Percentiles rank a stretch among this genome's conserved stretches.
Evolutionary conservation across 1,140 invertebrate species (phyloP).

Genomic region (Pentalonia nigronervosa): DNA sequence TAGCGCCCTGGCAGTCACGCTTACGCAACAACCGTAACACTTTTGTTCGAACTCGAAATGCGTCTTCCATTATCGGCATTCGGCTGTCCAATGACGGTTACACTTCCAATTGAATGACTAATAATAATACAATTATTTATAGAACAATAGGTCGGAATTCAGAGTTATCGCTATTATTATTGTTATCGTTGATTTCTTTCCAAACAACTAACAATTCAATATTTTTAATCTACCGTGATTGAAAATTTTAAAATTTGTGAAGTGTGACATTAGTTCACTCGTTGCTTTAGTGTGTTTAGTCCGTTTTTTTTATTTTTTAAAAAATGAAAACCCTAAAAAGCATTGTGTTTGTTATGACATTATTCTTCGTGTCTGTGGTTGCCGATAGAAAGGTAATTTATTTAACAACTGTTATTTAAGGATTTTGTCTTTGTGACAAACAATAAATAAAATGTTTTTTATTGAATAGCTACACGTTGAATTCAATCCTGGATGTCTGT

Average conservation of each 20-base stretch:
- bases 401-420: neutral
- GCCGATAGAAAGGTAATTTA: constrained; percentile 29
- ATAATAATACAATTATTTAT: constrained; percentile 34
- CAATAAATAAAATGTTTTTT: neutral
- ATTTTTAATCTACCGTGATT: neutral
- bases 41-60: constrained; percentile 5
- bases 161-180: neutral
- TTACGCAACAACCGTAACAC: neutral
- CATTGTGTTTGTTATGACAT: neutral
- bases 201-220: neutral
- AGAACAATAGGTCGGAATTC: constrained; percentile 15
- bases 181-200: neutral
- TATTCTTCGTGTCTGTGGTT: neutral
- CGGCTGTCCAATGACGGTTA: constrained; percentile 53
- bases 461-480: neutral
- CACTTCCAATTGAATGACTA: constrained; percentile 56
- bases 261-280: neutral
- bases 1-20: neutral
- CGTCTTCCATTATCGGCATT: constrained; percentile 31
- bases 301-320: neutral
- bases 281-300: neutral
- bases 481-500: constrained; percentile 21
- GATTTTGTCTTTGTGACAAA: neutral
- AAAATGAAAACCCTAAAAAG: neutral
- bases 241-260: neutral